Evolutionary conservation across 2,797 vertebrate species (phyloP), one percentile per base, ranked within the genome.

Genomic region (Parauchenoglanis ngamensis): DNA sequence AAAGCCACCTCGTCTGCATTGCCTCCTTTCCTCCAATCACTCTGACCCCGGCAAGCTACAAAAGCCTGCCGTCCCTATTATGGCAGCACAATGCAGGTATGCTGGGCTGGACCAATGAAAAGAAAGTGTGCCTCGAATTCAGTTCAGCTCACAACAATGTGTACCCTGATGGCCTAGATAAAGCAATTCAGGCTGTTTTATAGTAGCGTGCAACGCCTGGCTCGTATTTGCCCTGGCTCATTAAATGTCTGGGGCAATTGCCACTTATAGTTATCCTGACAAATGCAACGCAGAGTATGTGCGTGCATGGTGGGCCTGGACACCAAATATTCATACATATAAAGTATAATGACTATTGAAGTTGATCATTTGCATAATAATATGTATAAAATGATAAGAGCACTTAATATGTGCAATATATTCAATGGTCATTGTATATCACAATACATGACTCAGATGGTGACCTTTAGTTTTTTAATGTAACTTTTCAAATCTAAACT

Each of bases 161-260:
- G 63, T 28, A 84, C 28, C 83, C 85, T 63, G 61, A 88, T 87
- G 83, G 80, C 75, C 35, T 72, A 83, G 83, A 82, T 85, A 75
- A 46, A 75, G 68, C 67, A 52, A 75, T 83, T n/a, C 79, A 75
- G 21, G 25, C n/a, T 40, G 10, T 49, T 79, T 72, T 44, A 54
- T 80, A 54, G 72, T 80, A 6, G 11, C 3, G 35, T 28, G 70
- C 61, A 87, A 70, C 28, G 61, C n/a, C 84, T 81, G 88, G 85
- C 86, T 89, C 67, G 23, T 78, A 78, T 89, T 86, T 89, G 81
- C 35, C 46, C 35, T 12, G 21, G 82, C 85, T 89, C 85, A 85
- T 88, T 88, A 89, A 85, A 61, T 28, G 54, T 88, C 85, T 40
- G 52, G 54, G 76, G 76, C 54, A 86, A 88, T 86, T 70, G 80